Evolutionary conservation across 2,888 invertebrate genomes (phyloP), one percentile per base, ranked within the genome.

Genomic region (Lomographa bimaculata): DNA sequence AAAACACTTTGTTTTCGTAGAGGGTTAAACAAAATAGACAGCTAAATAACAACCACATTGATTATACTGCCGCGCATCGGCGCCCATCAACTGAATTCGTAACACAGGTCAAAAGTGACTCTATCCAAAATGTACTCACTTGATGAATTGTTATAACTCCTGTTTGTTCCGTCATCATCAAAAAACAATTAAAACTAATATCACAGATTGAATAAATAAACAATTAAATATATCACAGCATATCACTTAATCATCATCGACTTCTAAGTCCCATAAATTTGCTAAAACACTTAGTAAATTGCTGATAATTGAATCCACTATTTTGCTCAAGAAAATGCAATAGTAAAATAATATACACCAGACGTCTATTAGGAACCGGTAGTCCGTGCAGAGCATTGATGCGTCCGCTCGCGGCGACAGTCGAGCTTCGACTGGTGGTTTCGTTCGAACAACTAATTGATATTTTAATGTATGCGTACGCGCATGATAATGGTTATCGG

Each of bases 141-240:
- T 84, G 83, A 38, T 85, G 79, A 26, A 85, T 85, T 1, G 81
- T 85, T 6, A 85, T 83, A 3, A 85, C 71, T 42, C 81, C 86
- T 1, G 64, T 56, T 26, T 82, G 63, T 46, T 81, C 65, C 27
- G 66, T 61, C 83, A 82, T 84, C 47, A 54, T 41, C 3, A 38
- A 28, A 6, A 12, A 33, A 41, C 21, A 49, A 47, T 24, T 44
- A 44, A 56, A 53, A 70, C 71, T 74, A 79, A 42, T 78, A 86
- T 83, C 82, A 85, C 85, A 86, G 82, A 21, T 82, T 79, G 79
- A 74, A 85, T 83, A 84, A 82, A 80, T 80, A 79, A 68, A 44
- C 52, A 48, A 54, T 50, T 49, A 30, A 21, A 7, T 7, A 19
- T 8, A 41, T 42, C 36, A 36, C 36, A 32, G 7, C 30, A 38